Base-by-base conservation (phyloP, 1,140 invertebrate species). In the Samia ricini region DNA sequence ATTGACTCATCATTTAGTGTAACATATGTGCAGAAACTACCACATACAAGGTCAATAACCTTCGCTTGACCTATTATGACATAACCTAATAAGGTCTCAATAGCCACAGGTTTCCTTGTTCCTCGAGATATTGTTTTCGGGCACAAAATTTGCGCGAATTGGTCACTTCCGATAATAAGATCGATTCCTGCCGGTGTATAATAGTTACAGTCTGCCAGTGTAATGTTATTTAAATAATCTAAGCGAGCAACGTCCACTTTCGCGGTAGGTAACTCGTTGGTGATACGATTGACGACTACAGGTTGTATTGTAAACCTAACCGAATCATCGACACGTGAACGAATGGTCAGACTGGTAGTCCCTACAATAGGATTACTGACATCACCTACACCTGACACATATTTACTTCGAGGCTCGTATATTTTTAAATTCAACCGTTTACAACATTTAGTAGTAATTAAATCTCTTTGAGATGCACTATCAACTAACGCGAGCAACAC, bases 161-260 rank as follows among this genome's bases (percentile, higher is more conserved):
- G 19, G 50, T 63, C 61, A 3, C 52, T 42, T 23, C 55, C 54
- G 19, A 63, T 49, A 18, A 56, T 55, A 36, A 63, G 18, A 36
- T 63, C 61, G 33, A 42, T n/a, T 4, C 20, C 23, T 21, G 19
- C 2, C 4, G 52, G 52, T 15, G 19, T 15, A 6, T 20, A 23
- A 23, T 21, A 55, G 19, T 22, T 10, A 23, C 22, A 4, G 15
- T 55, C 21, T 10, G 52, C 52, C n/a, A 55, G 21, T 23, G 19
- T 5, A 23, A 55, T 2, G n/a, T 55, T 20, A 21, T 55, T 21
- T 22, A 55, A 23, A 55, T 22, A 55, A 55, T 24, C 22, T 21
- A 55, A 23, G 15, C 23, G 19, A 21, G 52, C 18, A 0, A 20
- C 22, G 22, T 55, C 52, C 0, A 55, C 22, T 22, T 55, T 21